Evolutionary conservation across 2,113 vertebrate genomes (phyloP).

Genomic region (Ctenomys sociabilis): DNA sequence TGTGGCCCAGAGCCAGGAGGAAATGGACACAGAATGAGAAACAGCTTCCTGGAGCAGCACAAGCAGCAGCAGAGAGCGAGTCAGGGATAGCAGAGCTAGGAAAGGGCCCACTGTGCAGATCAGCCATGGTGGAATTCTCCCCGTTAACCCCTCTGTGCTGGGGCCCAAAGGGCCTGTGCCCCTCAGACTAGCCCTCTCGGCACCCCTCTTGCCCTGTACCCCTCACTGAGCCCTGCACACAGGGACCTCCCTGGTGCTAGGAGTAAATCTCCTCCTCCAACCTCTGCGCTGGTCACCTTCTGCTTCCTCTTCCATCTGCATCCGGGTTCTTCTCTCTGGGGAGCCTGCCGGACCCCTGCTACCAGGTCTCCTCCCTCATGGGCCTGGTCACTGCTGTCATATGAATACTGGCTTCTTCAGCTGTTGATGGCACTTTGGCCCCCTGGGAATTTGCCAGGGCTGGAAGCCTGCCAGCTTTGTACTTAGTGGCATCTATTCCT

Average conservation of each 20-base stretch:
- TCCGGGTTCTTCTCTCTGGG: background rate
- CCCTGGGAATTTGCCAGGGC: background rate
- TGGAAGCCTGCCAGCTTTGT: background rate
- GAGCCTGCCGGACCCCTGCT: too few relatives aligned
- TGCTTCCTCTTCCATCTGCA: background rate
- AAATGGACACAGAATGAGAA: background rate
- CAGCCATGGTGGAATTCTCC: background rate
- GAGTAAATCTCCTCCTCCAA: background rate
- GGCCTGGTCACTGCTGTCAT: rapidly evolving
- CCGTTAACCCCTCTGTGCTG: background rate
- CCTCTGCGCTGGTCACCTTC: background rate
- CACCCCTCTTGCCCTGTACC: too few relatives aligned
- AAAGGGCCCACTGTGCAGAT: background rate
- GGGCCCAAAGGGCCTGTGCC: too few relatives aligned
- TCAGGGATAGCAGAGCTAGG: rapidly evolving
- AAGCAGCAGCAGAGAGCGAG: rapidly evolving
- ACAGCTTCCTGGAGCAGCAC: rapidly evolving
- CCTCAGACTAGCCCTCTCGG: too few relatives aligned
- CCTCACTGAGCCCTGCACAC: too few relatives aligned
- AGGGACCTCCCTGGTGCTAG: background rate
- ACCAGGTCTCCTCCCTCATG: background rate
- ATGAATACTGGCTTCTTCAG: background rate
- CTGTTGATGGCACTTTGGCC: background rate
- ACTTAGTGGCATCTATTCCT: rapidly evolving
- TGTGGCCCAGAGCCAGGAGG: background rate